These are phyloP conservation scores for Heterochromis multidens DNA, from an alignment of 2,113 vertebrate genomes.

Conservation along the genomic window DNA sequence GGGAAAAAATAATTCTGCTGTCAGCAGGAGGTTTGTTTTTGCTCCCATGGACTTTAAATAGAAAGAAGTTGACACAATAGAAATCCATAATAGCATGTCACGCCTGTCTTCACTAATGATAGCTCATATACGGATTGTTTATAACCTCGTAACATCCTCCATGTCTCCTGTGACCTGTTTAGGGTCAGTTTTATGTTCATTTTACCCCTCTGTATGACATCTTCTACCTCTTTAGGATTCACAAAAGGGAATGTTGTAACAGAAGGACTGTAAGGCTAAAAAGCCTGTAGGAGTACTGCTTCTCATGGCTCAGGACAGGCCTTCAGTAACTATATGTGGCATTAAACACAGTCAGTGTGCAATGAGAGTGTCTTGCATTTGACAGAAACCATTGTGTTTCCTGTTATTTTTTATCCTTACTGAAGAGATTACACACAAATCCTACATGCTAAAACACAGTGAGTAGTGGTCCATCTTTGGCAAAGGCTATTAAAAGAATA, in stretches of 20 bases:
- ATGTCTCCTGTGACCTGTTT: not conserved
- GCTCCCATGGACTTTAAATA: not conserved
- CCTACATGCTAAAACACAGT: not conserved
- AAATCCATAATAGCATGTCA: not conserved
- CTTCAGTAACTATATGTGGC: not conserved
- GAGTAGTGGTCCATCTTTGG: not conserved
- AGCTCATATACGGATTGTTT: not conserved
- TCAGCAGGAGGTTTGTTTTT: not conserved
- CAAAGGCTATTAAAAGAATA: not conserved
- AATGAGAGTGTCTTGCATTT: not conserved
- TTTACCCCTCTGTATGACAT: too few species aligned
- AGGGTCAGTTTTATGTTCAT: not conserved
- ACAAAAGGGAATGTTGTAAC: not conserved
- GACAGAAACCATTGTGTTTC: not conserved
- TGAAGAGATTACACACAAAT: not conserved
- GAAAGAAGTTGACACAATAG: not conserved
- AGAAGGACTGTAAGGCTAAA: not conserved
- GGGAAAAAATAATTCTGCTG: not conserved
- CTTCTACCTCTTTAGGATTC: not conserved
- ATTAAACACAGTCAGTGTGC: too few species aligned
- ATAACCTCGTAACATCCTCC: not conserved
- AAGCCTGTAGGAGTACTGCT: not conserved
- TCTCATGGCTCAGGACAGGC: too few species aligned
- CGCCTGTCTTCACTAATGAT: not conserved
- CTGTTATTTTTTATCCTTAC: not conserved